Evolutionary conservation across 2,113 vertebrate species (phyloP).

Genomic region (Tauraco erythrolophus): DNA sequence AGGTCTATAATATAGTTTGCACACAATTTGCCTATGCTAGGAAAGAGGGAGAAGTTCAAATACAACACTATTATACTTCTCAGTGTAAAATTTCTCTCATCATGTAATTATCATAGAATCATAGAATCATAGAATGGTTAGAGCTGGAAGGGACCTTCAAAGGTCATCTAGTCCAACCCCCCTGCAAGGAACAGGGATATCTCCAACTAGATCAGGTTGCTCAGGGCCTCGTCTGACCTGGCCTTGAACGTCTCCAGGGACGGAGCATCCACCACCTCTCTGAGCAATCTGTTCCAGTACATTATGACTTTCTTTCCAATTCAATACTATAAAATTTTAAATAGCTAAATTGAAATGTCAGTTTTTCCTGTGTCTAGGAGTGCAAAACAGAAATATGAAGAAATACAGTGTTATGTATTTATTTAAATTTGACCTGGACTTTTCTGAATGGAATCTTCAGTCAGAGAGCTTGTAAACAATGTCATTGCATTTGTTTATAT

Average conservation of each 20-base stretch:
- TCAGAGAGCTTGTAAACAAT: background rate
- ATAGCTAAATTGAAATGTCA: background rate
- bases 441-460: background rate
- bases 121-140: no score
- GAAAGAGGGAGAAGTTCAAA: rapidly evolving
- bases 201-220: no score
- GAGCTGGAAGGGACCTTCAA: no score
- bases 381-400: background rate
- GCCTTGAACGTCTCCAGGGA: no score
- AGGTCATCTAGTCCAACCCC: no score
- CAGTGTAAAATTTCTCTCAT: background rate
- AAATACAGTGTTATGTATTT: background rate
- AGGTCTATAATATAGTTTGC: background rate
- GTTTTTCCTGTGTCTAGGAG: background rate
- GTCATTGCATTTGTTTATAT: background rate
- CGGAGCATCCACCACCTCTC: no score
- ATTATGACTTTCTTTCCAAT: background rate
- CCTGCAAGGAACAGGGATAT: no score
- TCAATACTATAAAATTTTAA: background rate
- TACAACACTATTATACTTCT: background rate
- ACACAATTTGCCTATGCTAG: background rate
- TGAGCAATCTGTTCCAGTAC: no score
- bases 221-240: no score
- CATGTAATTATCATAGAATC: no score
- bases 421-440: background rate